Evolutionary conservation across 2,888 invertebrate genomes (phyloP).

Genomic region (Oxyteleia sp.): DNA sequence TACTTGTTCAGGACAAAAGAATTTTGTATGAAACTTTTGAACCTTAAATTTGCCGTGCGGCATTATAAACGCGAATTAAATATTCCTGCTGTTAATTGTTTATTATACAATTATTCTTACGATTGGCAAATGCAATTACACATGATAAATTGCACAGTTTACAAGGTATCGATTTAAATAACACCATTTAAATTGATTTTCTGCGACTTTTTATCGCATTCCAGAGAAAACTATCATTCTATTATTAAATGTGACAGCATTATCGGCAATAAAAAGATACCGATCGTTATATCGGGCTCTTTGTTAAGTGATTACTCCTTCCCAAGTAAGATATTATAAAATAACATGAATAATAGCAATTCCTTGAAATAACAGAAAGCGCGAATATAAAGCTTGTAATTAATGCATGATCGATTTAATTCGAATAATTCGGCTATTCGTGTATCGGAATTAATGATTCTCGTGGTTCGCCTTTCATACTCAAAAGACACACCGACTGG

Average conservation of each 20-base stretch:
- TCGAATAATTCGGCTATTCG: conserved; percentile 42
- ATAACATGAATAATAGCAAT: conserved; percentile 43
- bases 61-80: conserved; percentile 33
- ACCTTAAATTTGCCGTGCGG: background rate
- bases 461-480: conserved; percentile 56
- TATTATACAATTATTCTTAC: conserved; percentile 28
- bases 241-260: conserved; percentile 68
- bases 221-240: conserved; percentile 49
- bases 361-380: conserved; percentile 60
- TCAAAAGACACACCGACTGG: conserved; percentile 52
- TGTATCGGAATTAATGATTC: conserved; percentile 56
- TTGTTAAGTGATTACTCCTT: conserved; percentile 51
- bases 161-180: conserved; percentile 43
- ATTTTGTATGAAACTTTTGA: background rate
- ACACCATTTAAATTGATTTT: conserved; percentile 50
- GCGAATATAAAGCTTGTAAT: conserved; percentile 56
- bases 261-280: conserved; percentile 57
- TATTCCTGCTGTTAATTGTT: conserved; percentile 23
- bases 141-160: conserved; percentile 41
- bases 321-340: conserved; percentile 41
- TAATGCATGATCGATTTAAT: conserved; percentile 25
- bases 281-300: conserved; percentile 43
- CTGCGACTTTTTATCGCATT: conserved; percentile 52
- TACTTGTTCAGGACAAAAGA: background rate
- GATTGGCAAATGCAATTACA: background rate